These are phyloP conservation scores for Camptogramma bilineatum DNA, from an alignment of 2,888 invertebrate genomes.

Conservation along the genomic window DNA sequence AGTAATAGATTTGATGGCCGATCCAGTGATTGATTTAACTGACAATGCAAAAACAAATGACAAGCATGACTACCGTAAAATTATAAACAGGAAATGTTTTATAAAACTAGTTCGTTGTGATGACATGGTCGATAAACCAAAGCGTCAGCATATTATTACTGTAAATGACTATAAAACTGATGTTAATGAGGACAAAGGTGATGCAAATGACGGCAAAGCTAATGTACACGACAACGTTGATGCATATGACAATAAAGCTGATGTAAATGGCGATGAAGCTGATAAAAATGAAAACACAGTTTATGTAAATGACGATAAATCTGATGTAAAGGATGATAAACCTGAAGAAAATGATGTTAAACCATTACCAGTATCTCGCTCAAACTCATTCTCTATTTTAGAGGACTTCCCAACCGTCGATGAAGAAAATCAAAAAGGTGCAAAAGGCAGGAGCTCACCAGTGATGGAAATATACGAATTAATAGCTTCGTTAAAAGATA, in stretches of 20 bases:
- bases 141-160: constrained; percentile 18
- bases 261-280: background rate
- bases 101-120: constrained; percentile 64
- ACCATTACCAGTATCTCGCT: constrained; percentile 18
- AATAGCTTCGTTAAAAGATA: constrained; percentile 45
- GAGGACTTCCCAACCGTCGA: constrained; percentile 25
- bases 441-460: constrained; percentile 55
- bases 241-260: background rate
- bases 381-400: constrained; percentile 27
- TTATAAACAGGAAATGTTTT: constrained; percentile 46
- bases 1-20: constrained; percentile 35
- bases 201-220: background rate
- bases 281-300: background rate
- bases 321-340: background rate
- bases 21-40: constrained; percentile 4
- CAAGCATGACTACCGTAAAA: constrained; percentile 24
- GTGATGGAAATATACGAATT: constrained; percentile 61
- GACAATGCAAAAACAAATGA: background rate
- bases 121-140: constrained; percentile 18
- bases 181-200: background rate
- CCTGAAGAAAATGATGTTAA: constrained; percentile 1
- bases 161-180: constrained; percentile 3
- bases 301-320: background rate
- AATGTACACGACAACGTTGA: background rate
- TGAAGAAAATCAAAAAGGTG: constrained; percentile 7